These are phyloP conservation scores for Lypha dubia DNA, from an alignment of 2,888 invertebrate species.

Conservation along the genomic window DNA sequence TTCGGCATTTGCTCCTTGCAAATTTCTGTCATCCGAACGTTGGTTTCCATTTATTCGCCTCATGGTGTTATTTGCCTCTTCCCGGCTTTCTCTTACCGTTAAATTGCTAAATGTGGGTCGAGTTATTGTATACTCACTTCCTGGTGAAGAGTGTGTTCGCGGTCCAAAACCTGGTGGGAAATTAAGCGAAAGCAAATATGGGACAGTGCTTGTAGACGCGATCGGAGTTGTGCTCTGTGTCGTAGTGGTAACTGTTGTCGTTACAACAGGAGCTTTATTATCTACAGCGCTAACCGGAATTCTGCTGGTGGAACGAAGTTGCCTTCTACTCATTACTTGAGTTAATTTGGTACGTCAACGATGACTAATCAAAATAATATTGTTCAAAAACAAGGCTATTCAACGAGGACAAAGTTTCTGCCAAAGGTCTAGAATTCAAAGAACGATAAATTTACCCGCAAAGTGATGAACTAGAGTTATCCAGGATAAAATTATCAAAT, in stretches of 20 bases:
- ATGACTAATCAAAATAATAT: too few relatives aligned
- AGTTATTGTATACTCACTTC: neutral
- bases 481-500: too few relatives aligned
- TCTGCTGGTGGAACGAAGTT: neutral
- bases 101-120: neutral
- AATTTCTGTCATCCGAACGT: neutral
- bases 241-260: neutral
- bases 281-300: neutral
- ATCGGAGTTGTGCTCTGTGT: neutral
- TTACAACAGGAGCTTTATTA: neutral
- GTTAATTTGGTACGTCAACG: too few relatives aligned
- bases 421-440: too few relatives aligned
- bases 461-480: too few relatives aligned
- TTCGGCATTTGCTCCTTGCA: neutral
- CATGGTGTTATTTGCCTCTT: neutral
- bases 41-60: neutral
- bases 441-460: too few relatives aligned
- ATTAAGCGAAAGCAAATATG: neutral
- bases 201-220: neutral
- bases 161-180: slow-evolving; percentile 10
- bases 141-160: neutral
- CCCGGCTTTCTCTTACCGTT: neutral
- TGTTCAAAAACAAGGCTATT: too few relatives aligned
- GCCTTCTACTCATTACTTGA: neutral
- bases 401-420: too few relatives aligned